Percentiles rank a stretch among this genome's conserved stretches.
Conservation (phyloP, 2,797 vertebrate genomes). For the Falco naumanni region DNA sequence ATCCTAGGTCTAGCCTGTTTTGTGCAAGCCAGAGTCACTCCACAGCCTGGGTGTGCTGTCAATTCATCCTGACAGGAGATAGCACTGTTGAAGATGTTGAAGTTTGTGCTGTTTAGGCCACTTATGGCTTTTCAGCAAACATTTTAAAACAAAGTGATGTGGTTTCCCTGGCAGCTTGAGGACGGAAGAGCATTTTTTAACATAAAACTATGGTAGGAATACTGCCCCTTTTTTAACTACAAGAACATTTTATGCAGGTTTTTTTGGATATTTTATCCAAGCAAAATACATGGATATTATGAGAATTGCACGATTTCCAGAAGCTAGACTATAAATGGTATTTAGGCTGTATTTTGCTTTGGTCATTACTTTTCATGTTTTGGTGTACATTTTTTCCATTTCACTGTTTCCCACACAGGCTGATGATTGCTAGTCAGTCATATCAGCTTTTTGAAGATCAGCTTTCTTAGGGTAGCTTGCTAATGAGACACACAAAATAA, state of each 20-base stretch:
- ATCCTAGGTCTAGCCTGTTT: neutral
- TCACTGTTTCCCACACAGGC: neutral
- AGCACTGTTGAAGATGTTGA: constrained; percentile 12
- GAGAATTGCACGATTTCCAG: neutral
- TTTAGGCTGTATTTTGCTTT: neutral
- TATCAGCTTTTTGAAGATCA: neutral
- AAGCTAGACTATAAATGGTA: neutral
- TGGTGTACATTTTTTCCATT: neutral
- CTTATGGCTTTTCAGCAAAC: neutral
- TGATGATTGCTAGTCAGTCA: neutral
- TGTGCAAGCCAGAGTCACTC: neutral
- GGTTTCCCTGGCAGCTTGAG: neutral
- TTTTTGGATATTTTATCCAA: neutral
- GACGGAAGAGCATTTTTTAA: neutral
- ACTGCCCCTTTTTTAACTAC: neutral
- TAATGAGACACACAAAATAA: neutral
- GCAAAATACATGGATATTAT: neutral
- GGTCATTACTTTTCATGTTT: neutral
- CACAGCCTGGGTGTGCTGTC: neutral
- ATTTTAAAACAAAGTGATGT: neutral
- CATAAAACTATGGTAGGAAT: rapidly evolving
- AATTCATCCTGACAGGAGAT: constrained; percentile 19
- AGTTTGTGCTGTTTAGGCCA: neutral
- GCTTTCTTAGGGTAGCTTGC: neutral
- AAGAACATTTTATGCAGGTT: neutral